Conservation (phyloP, 2,113 vertebrate genomes). For the Tragelaphus strepsiceros region DNA sequence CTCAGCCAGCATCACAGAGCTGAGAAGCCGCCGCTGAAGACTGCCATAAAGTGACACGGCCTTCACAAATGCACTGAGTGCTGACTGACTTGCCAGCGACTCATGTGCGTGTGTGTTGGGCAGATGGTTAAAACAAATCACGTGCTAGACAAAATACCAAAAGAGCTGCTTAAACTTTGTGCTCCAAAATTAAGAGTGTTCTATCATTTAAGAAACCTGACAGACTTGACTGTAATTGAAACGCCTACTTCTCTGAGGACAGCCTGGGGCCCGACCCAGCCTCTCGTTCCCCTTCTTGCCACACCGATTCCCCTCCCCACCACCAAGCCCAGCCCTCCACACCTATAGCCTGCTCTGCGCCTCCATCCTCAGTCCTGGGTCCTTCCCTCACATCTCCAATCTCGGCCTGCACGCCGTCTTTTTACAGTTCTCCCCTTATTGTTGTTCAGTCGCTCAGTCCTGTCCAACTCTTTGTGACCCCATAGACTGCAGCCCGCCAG, state of each 20-base stretch:
- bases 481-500: not conserved
- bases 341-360: not conserved
- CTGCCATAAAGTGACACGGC: not conserved
- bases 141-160: not conserved
- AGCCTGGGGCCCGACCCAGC: not conserved
- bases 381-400: not conserved
- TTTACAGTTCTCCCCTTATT: not conserved
- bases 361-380: accelerated
- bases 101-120: accelerated
- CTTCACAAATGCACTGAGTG: not conserved
- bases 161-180: not conserved
- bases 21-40: not conserved
- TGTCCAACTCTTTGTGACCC: not conserved
- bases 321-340: accelerated
- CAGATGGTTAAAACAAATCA: not conserved
- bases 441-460: not conserved
- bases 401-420: accelerated
- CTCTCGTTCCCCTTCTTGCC: not conserved
- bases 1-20: not conserved
- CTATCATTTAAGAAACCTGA: not conserved
- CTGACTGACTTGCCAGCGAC: not conserved
- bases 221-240: not conserved
- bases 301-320: accelerated
- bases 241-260: too few relatives aligned
- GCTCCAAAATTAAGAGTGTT: not conserved